These are phyloP conservation scores for Drosophila austrosaltans DNA, from an alignment of 2,888 invertebrate species.

Conservation along the genomic window DNA sequence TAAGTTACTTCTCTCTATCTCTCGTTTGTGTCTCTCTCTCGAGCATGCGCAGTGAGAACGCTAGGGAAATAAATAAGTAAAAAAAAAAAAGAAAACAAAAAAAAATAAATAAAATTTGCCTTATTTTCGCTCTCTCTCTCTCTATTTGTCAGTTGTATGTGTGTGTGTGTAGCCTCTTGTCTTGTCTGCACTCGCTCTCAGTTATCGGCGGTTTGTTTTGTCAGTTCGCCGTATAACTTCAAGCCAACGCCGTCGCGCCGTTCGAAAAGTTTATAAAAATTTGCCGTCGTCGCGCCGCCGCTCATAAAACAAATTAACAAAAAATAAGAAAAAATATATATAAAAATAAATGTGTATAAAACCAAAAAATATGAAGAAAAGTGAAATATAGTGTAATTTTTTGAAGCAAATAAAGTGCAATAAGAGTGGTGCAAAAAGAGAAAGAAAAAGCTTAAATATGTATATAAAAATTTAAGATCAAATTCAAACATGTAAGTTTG, in stretches of 20 bases:
- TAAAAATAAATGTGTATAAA: conserved; percentile 35
- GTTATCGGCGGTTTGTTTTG: conserved; percentile 36
- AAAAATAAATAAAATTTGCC: conserved; percentile 9
- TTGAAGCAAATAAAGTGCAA: conserved; percentile 16
- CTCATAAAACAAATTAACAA: conserved; percentile 35
- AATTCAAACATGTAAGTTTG: conserved; percentile 39
- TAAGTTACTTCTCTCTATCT: background rate
- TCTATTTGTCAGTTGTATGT: background rate
- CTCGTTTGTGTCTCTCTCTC: background rate
- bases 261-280: background rate
- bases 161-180: conserved; percentile 8
- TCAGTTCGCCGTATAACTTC: conserved; percentile 36
- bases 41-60: conserved; percentile 2
- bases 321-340: conserved; percentile 35
- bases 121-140: conserved; percentile 3
- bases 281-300: conserved; percentile 38
- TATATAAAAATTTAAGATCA: conserved; percentile 28
- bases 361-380: conserved; percentile 25
- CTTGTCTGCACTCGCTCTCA: conserved; percentile 16
- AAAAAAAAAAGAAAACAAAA: background rate
- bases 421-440: conserved; percentile 6
- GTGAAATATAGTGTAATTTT: conserved; percentile 16
- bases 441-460: background rate
- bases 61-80: background rate
- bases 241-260: conserved; percentile 39